Conservation (phyloP, 1,140 invertebrate species). For the Drepana arcuata region DNA sequence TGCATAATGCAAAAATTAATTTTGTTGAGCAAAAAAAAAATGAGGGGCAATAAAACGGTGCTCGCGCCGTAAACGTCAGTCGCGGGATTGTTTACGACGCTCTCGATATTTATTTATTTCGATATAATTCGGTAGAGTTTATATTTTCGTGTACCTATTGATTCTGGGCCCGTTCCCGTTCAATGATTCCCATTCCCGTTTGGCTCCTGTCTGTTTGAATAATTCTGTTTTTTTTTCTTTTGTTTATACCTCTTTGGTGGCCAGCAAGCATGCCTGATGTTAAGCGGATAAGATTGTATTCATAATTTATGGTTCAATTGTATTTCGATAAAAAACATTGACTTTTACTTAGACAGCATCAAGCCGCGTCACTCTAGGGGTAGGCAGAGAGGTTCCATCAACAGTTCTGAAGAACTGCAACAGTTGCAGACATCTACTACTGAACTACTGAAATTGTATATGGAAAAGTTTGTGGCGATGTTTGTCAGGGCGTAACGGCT, state of each 20-base stretch:
- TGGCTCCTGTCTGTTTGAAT: no score
- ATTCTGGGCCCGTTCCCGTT: slow-evolving; percentile 2
- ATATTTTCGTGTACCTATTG: slow-evolving; percentile 17
- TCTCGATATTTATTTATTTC: slow-evolving; percentile 26
- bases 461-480: no score
- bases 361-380: no score
- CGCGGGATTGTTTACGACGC: slow-evolving; percentile 25
- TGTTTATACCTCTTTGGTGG: neutral
- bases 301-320: neutral
- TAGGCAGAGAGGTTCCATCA: no score
- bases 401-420: no score
- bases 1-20: slow-evolving; percentile 32
- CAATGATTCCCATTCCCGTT: no score
- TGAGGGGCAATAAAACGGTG: slow-evolving; percentile 20
- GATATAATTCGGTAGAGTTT: slow-evolving; percentile 19
- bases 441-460: no score
- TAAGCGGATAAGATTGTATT: neutral
- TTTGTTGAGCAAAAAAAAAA: slow-evolving; percentile 18
- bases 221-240: no score
- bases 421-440: no score
- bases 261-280: neutral
- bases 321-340: neutral
- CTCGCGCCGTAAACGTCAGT: slow-evolving; percentile 22
- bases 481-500: no score
- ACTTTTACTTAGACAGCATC: neutral